Conservation (phyloP, 1,140 invertebrate species). For the Magallana ariakensis region DNA sequence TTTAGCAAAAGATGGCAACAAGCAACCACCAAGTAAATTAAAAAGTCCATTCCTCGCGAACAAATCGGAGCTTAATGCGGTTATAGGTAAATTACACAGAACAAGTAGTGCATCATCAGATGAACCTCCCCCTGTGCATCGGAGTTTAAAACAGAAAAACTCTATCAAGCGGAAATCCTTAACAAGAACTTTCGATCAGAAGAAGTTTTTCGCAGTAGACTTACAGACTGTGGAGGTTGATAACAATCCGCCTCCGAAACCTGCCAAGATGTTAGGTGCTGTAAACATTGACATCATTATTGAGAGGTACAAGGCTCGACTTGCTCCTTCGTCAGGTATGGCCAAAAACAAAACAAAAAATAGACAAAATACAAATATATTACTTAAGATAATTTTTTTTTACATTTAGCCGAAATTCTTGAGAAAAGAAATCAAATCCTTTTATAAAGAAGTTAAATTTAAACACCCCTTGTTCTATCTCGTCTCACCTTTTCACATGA, state of each 20-base stretch:
- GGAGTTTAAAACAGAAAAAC: slow-evolving; percentile 9
- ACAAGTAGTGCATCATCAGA: background rate
- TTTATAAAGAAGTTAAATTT: no score
- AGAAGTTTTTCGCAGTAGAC: slow-evolving; percentile 52
- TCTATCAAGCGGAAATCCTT: slow-evolving; percentile 38
- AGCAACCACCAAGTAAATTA: background rate
- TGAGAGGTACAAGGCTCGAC: slow-evolving; percentile 28
- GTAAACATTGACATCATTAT: slow-evolving; percentile 44
- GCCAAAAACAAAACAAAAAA: background rate
- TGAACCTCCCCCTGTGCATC: background rate
- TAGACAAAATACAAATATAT: no score
- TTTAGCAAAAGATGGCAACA: background rate
- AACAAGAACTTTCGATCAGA: slow-evolving; percentile 44
- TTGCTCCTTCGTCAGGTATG: background rate
- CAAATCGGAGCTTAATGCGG: background rate
- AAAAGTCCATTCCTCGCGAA: slow-evolving; percentile 10
- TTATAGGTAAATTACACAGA: background rate
- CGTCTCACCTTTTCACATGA: no score
- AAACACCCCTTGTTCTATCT: no score
- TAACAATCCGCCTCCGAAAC: slow-evolving; percentile 42
- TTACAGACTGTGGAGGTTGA: background rate
- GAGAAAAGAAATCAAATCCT: no score
- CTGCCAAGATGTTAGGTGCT: background rate
- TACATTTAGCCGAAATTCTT: no score
- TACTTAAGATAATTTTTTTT: no score